Percentiles rank a stretch among this genome's conserved stretches.
Conservation (phyloP, 2,888 invertebrate species). For the Zygothrica quintamaculata region DNA sequence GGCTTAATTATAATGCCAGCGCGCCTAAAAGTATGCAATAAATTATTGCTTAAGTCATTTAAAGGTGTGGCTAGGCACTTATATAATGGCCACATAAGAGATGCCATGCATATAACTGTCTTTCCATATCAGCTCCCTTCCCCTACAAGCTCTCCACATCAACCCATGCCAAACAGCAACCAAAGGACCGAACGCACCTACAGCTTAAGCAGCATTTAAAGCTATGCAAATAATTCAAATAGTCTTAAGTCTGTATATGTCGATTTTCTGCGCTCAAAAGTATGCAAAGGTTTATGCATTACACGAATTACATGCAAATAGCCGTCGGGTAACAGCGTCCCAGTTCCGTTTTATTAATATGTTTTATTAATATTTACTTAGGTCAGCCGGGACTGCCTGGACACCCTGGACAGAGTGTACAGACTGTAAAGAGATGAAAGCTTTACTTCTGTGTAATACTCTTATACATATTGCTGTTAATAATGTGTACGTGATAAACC, state of each 20-base stretch:
- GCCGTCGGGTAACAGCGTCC: constrained; percentile 61
- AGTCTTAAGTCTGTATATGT: constrained; percentile 55
- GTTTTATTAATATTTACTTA: constrained; percentile 82
- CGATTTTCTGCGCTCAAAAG: constrained; percentile 30
- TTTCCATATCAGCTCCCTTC: not conserved
- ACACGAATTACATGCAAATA: constrained; percentile 78
- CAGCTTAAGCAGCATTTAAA: constrained; percentile 50
- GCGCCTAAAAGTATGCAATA: constrained; percentile 78
- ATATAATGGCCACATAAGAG: constrained; percentile 60
- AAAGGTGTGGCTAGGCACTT: constrained; percentile 63
- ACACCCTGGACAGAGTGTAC: too few species aligned
- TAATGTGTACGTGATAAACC: constrained; percentile 58
- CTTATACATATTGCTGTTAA: constrained; percentile 68
- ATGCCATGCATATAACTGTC: too few species aligned
- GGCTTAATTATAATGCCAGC: constrained; percentile 68
- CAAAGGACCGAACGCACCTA: too few species aligned
- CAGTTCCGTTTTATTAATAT: constrained; percentile 75
- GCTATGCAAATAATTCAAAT: constrained; percentile 58
- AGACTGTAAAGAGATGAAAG: constrained; percentile 69
- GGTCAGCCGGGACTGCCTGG: constrained; percentile 57
- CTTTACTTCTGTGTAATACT: constrained; percentile 54
- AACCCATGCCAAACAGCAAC: too few species aligned
- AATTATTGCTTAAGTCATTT: constrained; percentile 67
- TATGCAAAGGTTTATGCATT: constrained; percentile 65
- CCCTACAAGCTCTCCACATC: not conserved